Conservation (phyloP, 2,797 vertebrate species). For the Crocidura indochinensis region DNA sequence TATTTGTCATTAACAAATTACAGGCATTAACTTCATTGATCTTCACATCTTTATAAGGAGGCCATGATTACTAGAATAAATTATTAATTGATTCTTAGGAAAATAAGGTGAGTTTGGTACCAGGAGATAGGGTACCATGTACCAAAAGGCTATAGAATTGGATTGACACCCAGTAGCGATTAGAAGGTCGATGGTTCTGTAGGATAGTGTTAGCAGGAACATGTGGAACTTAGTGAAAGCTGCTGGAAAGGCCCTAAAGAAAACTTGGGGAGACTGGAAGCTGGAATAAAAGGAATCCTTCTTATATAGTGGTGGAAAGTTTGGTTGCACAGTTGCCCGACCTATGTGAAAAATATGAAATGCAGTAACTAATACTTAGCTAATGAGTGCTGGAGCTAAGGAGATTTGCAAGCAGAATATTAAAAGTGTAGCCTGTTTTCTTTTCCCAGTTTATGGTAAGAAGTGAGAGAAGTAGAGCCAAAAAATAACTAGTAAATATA, state of each 20-base stretch:
- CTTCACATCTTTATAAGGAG: neutral
- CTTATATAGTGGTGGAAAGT: neutral
- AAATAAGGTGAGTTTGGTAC: constrained; percentile 38
- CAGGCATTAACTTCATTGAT: neutral
- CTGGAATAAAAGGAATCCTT: neutral
- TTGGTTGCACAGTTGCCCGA: neutral
- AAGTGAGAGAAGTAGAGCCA: neutral
- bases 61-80: constrained; percentile 15
- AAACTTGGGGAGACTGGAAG: neutral
- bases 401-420: constrained; percentile 30
- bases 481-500: constrained; percentile 1
- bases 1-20: neutral
- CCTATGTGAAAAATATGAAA: constrained; percentile 26
- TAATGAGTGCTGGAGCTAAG: neutral
- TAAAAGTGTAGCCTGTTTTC: constrained; percentile 33
- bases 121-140: neutral
- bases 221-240: neutral
- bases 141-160: neutral
- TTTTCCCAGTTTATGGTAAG: neutral
- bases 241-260: neutral
- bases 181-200: neutral
- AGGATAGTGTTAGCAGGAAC: neutral
- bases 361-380: neutral
- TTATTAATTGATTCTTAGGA: constrained; percentile 13
- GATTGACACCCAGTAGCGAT: neutral